Percentiles rank a stretch among this genome's conserved stretches.
These are phyloP conservation scores for Crambe crambe DNA, from an alignment of 37 sponge, comb jelly and placozoan species.

Conservation along the genomic window DNA sequence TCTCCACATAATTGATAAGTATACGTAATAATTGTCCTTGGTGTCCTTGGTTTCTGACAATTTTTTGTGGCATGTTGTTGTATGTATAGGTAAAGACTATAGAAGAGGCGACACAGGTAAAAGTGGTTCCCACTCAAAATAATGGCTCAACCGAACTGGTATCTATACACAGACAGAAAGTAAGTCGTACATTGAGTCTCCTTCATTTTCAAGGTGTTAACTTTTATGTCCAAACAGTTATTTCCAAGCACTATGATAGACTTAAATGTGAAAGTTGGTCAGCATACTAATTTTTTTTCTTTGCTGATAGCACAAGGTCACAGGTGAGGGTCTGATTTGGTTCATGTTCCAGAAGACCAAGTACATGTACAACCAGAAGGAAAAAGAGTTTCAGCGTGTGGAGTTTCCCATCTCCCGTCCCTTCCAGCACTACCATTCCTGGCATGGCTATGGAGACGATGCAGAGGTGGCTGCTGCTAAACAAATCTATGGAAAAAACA, in stretches of 20 bases:
- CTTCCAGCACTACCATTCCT: conserved; percentile 35
- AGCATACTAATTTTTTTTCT: no score
- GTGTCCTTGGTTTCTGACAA: no score
- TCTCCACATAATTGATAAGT: no score
- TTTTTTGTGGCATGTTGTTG: no score
- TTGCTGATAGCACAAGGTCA: conserved; percentile 14
- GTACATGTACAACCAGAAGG: conserved; percentile 61
- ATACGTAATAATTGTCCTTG: no score
- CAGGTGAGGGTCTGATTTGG: conserved; percentile 57
- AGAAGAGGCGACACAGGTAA: conserved; percentile 67
- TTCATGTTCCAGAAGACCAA: conserved; percentile 94
- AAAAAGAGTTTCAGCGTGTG: conserved; percentile 61
- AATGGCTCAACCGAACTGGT: conserved; percentile 93
- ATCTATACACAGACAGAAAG: conserved; percentile 45
- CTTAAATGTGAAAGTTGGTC: no score
- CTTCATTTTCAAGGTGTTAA: no score
- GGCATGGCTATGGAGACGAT: conserved; percentile 44
- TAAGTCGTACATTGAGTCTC: no score
- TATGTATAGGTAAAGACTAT: conserved; percentile 50
- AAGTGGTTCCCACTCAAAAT: conserved; percentile 95
- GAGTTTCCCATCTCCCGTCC: conserved; percentile 49
- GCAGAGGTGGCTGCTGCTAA: conserved; percentile 42
- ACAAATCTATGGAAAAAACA: conserved; percentile 71
- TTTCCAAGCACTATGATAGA: no score
- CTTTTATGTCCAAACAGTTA: no score